Evolutionary conservation across 2,113 vertebrate genomes (phyloP), one percentile per base, ranked within the genome.

Genomic region (Platycercus adscitus): DNA sequence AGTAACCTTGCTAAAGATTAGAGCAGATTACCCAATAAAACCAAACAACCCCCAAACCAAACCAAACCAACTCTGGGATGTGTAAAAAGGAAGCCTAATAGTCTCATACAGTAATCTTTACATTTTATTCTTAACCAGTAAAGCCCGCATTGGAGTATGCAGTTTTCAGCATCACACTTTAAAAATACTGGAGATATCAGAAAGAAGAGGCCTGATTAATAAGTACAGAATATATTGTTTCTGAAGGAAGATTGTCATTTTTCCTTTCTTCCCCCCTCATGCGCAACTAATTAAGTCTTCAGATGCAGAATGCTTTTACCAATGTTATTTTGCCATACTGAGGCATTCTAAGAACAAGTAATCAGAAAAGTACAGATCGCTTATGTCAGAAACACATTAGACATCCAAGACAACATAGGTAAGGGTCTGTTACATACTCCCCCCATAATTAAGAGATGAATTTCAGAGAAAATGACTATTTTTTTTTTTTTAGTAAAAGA

Each of bases 121-220:
- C 18, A 37, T 44, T 92, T 68, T 61, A 65, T 55, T 79, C 39
- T 52, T 28, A 26, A 52, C 9, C 52, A 18, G 4, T 25, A 81
- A 66, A 60, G 7, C 7, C 20, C 21, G 2, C 33, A 5, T 6
- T 83, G 26, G 17, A 80, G 76, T 52, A 52, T 0, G 0, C 3
- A 35, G 7, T 24, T 86, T 89, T 84, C n/a, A 88, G 41, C 3
- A 56, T 4, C 25, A 37, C 21, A 11, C 9, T 55, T 20, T 17
- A 77, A 37, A 94, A 77, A 52, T 24, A 69, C 56, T 1, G 0
- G 21, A n/a, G 3, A 5, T 33, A 6, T 31, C 21, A 46, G 63
- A 56, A 70, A 69, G 10, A 70, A 69, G 10, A 76, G 4, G 0
- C 58, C 46, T 52, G 18, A 11, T 10, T 41, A 58, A 28, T 8